Base-by-base conservation (phyloP, 2,888 invertebrate genomes). In the Cactoblastis cactorum region DNA sequence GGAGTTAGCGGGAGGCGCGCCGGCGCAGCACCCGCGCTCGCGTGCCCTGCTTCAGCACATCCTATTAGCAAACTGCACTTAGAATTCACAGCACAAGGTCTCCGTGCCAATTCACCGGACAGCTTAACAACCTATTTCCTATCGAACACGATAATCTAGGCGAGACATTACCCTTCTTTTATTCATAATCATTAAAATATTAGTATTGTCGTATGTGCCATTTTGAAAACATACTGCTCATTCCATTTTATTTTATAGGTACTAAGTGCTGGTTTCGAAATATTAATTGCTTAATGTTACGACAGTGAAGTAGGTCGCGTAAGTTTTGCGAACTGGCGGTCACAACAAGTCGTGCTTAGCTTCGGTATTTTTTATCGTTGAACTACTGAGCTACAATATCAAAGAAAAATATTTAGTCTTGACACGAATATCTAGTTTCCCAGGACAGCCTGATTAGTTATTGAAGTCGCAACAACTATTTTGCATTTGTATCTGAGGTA, bases 81-180 rank as follows among this genome's bases (percentile, higher is more conserved):
- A 62, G 74, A 77, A 80, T 79, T 82, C 81, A 75, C 79, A 78
- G 74, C 67, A 75, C 82, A 83, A 85, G 85, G 87, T 80, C 77
- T 63, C 68, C 74, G 77, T 75, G 73, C 80, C 83, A 70, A 80
- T 75, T 79, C 76, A 80, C 77, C 76, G 81, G 72, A 67, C 75
- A 71, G 61, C 61, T 65, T 80, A 83, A 83, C 71, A 65, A 74
- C 70, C 69, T 65, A 77, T 71, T 78, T 84, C 80, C 83, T 78
- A 83, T 76, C 38, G 38, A 1, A 38, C 39, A 15, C 6, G 18
- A 17, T 18, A 18, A 18, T 15, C 37, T 6, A 38, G 18, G 5
- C 22, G 12, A 17, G 32, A 34, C 12, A 34, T 34, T 2, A 12
- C 3, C 12, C 3, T 12, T 12, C 2, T 2, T 3, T 35, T 15